These are phyloP conservation scores for Muscina levida DNA, from an alignment of 2,888 invertebrate species.

Conservation along the genomic window DNA sequence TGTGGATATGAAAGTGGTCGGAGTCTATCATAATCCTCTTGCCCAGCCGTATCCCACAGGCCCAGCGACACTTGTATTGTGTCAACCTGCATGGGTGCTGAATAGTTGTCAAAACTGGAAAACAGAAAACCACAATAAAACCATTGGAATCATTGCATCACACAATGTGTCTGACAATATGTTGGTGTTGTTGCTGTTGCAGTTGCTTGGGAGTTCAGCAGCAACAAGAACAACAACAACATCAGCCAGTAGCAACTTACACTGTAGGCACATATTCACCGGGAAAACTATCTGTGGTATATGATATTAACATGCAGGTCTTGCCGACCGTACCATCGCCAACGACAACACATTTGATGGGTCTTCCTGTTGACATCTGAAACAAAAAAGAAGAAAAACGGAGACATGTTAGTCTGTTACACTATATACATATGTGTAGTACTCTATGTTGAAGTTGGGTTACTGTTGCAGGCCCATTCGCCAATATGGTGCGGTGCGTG, in stretches of 20 bases:
- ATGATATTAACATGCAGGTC: slow-evolving; percentile 96
- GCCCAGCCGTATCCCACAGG: slow-evolving; percentile 97
- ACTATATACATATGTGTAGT: slow-evolving; percentile 17
- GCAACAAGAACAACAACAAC: neutral
- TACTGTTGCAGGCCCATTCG: slow-evolving; percentile 21
- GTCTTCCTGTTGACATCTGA: slow-evolving; percentile 93
- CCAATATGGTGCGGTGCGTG: slow-evolving; percentile 3
- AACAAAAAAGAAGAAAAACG: slow-evolving; percentile 53
- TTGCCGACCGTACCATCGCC: slow-evolving; percentile 97
- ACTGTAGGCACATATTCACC: slow-evolving; percentile 97
- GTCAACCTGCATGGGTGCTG: slow-evolving; percentile 99
- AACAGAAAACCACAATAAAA: slow-evolving; percentile 24
- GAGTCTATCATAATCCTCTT: slow-evolving; percentile 98
- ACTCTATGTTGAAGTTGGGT: neutral
- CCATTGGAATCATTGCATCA: slow-evolving; percentile 1
- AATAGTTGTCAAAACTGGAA: slow-evolving; percentile 96
- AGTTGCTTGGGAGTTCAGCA: too few relatives aligned
- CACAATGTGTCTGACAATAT: too few relatives aligned
- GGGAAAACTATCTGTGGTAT: slow-evolving; percentile 95
- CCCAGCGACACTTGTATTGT: slow-evolving; percentile 97
- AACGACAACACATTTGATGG: slow-evolving; percentile 95
- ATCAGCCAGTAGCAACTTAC: slow-evolving; percentile 84
- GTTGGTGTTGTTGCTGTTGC: slow-evolving; percentile 8
- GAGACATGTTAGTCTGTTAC: slow-evolving; percentile 52
- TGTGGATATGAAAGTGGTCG: slow-evolving; percentile 98